These are phyloP conservation scores for Ceyx cyanopectus DNA, from an alignment of 2,113 vertebrate species.

Conservation along the genomic window DNA sequence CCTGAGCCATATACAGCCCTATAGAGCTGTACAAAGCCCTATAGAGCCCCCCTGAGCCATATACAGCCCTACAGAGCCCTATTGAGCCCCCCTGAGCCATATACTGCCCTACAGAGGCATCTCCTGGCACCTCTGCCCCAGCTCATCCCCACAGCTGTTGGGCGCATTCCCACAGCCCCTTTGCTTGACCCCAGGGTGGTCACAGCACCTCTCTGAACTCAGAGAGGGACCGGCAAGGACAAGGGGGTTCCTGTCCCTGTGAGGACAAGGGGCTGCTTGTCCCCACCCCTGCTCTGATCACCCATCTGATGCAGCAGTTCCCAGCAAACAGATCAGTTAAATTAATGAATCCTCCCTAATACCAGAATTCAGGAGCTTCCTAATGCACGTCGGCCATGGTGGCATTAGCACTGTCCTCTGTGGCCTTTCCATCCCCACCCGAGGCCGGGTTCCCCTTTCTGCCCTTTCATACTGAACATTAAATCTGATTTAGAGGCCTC, in stretches of 20 bases:
- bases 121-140: background rate
- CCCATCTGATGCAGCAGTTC: background rate
- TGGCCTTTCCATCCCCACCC: background rate
- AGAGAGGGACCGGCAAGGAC: background rate
- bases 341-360: background rate
- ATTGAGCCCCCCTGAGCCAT: too few relatives aligned
- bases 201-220: background rate
- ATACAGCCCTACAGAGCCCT: too few relatives aligned
- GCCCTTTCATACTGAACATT: background rate
- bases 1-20: too few relatives aligned
- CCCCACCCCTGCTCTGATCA: background rate
- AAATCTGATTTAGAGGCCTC: background rate
- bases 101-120: too few relatives aligned
- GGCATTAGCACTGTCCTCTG: background rate
- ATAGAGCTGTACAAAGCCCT: too few relatives aligned
- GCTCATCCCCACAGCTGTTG: background rate
- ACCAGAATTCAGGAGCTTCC: background rate
- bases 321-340: background rate
- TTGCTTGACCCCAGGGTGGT: background rate
- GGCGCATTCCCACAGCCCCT: rapidly evolving
- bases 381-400: rapidly evolving
- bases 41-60: too few relatives aligned
- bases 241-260: background rate
- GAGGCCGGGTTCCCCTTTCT: background rate
- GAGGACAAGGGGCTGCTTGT: background rate